Evolutionary conservation across 2,113 vertebrate genomes (phyloP), one percentile per base, ranked within the genome.

Genomic region (Centrocercus urophasianus): DNA sequence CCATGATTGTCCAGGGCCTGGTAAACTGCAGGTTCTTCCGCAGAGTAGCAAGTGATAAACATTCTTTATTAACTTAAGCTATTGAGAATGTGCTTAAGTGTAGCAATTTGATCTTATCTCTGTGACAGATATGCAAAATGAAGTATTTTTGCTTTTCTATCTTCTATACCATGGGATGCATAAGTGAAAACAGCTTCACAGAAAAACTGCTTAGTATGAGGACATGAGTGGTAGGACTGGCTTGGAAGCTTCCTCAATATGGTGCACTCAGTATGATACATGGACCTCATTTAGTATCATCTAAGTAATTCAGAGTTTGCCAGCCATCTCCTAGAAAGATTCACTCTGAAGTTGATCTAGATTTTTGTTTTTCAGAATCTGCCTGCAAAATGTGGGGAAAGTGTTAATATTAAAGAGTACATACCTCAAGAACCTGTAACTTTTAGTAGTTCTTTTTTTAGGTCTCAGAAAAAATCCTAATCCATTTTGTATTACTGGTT

Each of bases 371-470:
- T 70, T 76, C 10, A 27, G 45, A 10, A 48, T 59, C 30, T 86
- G 17, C 20, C 7, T 38, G 10, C 20, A 45, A 69, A 22, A 13
- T 80, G 45, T 84, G 71, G 19, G 18, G 27, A 34, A 5, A 47
- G 10, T 57, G 30, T 57, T 57, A 83, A 27, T 64, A 40, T 6
- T 7, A 24, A 10, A 17, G 17, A 1, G 0, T 42, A 20, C 0
- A 2, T 20, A 14, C 36, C 20, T 79, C 7, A 60, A 38, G 48
- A n/a, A 40, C 65, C 21, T 6, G 6, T 75, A 18, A 7, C 9
- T 71, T 65, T 48, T 30, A 30, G 0, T 47, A 27, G 25, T 30
- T 30, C n/a, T 30, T 40, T 34, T 34, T 42, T 11, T 43, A 43
- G 22, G 22, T 30, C 11, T 60, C 43, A 65, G 19, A 54, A 66